Evolutionary conservation across 2,113 vertebrate genomes (phyloP).

Genomic region (Rhinogobius similis): DNA sequence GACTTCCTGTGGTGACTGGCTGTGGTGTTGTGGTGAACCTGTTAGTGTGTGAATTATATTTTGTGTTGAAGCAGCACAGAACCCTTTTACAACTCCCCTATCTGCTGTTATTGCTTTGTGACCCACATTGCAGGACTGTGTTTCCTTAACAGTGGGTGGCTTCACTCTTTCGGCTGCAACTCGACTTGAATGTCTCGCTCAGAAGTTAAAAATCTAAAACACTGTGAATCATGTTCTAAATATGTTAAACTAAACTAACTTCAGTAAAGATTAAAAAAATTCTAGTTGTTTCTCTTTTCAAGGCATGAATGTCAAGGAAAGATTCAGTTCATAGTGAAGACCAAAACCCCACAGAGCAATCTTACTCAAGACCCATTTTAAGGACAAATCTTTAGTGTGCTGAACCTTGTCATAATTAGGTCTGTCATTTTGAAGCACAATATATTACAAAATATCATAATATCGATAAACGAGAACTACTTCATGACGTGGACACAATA

Average conservation of each 20-base stretch:
- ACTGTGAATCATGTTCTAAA: not conserved
- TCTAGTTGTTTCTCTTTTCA: no score
- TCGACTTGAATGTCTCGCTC: constrained; percentile 61
- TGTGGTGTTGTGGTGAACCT: constrained; percentile 22
- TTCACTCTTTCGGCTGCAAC: constrained; percentile 48
- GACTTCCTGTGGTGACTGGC: constrained; percentile 29
- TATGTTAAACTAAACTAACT: not conserved
- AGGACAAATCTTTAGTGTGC: no score
- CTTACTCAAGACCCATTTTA: no score
- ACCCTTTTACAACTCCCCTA: constrained; percentile 36
- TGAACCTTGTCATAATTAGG: no score
- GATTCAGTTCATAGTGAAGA: no score
- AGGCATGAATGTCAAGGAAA: no score
- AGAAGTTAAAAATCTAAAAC: constrained; percentile 24
- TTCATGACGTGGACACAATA: no score
- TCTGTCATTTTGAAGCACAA: no score
- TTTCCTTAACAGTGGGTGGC: constrained; percentile 54
- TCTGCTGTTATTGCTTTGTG: constrained; percentile 43
- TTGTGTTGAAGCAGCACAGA: constrained; percentile 40
- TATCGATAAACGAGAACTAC: no score
- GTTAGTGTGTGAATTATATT: constrained; percentile 28
- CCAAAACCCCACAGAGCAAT: no score
- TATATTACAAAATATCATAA: no score
- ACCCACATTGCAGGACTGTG: constrained; percentile 27
- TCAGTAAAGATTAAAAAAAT: not conserved